Evolutionary conservation across 2,113 vertebrate species (phyloP), one percentile per base, ranked within the genome.

Genomic region (Eurypyga helias): DNA sequence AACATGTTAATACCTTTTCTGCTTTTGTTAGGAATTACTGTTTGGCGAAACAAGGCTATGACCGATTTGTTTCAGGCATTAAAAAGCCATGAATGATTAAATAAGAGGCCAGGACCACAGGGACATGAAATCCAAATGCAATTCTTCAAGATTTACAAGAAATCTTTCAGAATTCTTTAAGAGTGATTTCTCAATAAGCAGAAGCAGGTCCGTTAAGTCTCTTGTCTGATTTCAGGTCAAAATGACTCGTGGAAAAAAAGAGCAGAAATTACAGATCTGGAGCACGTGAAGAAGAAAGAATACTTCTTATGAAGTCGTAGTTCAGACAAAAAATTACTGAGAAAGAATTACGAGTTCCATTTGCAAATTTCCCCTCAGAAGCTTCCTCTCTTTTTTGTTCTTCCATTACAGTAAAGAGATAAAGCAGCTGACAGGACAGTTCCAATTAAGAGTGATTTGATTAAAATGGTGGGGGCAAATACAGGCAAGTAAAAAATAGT

Each of bases 191-290:
- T 82, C 45, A 38, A 10, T 29, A 64, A 73, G 52, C 1, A 1
- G 15, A 76, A 89, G 16, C 0, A 0, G 11, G 10, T 60, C 16
- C 6, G 71, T 13, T 28, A 82, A 55, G 29, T 49, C 55, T 34
- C 25, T 26, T 54, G 38, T 36, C 2, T 71, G 17, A 83, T 18
- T 82, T 67, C 29, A 80, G 52, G 38, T 54, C 19, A 76, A 78
- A 75, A 71, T 3, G 8, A 91, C n/a, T 6, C 58, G 4, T n/a
- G 1, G 36, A 7, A 13, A 33, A 49, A 62, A 88, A 48, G 2
- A 76, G 14, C 2, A 45, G 24, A 73, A 83, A 15, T 11, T 36
- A 72, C 33, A 76, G 17, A 80, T 69, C 19, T 62, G n/a, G 20
- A 71, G 10, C 9, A 55, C 24, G 34, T 13, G 43, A 78, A 84